Percentiles rank a stretch among this genome's conserved stretches.
These are phyloP conservation scores for Hozukius guyotensis DNA, from an alignment of 2,797 vertebrate genomes.

Conservation along the genomic window DNA sequence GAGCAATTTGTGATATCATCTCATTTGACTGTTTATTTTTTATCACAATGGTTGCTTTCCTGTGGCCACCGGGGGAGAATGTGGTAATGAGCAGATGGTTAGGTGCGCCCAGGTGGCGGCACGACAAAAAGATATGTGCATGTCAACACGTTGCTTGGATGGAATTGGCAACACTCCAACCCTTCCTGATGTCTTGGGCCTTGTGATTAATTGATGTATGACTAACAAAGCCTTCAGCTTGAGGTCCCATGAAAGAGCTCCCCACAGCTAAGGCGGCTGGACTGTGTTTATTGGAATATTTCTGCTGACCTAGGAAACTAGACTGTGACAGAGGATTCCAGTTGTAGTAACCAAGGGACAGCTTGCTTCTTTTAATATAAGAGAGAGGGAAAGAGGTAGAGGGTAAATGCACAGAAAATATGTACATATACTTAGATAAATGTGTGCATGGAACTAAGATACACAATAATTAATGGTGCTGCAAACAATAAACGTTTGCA, in stretches of 20 bases:
- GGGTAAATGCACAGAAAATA: background rate
- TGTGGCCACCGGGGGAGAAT: conserved; percentile 16
- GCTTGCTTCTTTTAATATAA: background rate
- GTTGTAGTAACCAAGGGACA: background rate
- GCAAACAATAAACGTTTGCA: background rate
- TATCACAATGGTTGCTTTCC: background rate
- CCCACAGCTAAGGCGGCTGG: background rate
- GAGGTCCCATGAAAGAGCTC: conserved; percentile 24
- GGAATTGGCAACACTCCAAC: conserved; percentile 32
- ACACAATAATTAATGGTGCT: background rate
- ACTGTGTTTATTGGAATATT: conserved; percentile 23
- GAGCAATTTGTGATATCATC: background rate
- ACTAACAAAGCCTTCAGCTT: conserved; percentile 45
- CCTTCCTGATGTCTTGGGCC: conserved; percentile 18
- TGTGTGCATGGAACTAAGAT: background rate
- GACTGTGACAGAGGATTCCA: background rate
- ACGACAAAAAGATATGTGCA: conserved; percentile 23
- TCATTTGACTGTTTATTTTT: conserved; percentile 10
- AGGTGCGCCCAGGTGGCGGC: conserved; percentile 39
- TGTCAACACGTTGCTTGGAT: conserved; percentile 35
- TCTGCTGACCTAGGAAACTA: conserved; percentile 14
- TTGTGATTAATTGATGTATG: conserved; percentile 55
- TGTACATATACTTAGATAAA: background rate
- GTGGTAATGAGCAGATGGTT: conserved; percentile 54
- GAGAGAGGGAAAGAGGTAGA: background rate